Evolutionary conservation across 1,140 invertebrate genomes (phyloP).

Genomic region (Camponotus pennsylvanicus): DNA sequence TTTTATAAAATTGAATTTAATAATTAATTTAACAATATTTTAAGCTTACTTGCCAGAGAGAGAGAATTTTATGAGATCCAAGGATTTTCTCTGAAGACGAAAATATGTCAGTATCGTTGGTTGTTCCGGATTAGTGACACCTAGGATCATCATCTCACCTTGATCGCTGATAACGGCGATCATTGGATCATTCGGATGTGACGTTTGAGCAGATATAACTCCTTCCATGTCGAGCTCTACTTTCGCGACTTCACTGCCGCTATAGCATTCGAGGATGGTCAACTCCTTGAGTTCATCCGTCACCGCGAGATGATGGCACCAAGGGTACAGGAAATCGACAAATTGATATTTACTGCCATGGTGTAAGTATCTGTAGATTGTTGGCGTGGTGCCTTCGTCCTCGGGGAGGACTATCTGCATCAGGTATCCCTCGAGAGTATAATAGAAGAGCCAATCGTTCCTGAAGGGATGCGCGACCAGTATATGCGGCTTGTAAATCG

Average conservation of each 20-base stretch:
- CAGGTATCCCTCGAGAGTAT: conserved; percentile 78
- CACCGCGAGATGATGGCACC: conserved; percentile 77
- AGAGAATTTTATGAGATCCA: conserved; percentile 82
- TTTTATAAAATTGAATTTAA: not conserved
- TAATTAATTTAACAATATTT: not conserved
- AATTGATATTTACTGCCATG: conserved; percentile 73
- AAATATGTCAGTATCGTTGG: conserved; percentile 71
- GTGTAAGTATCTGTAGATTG: conserved; percentile 37
- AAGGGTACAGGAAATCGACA: conserved; percentile 80
- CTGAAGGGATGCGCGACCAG: conserved; percentile 71
- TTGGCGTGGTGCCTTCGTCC: not conserved
- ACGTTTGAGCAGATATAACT: conserved; percentile 63
- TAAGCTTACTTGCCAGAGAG: conserved; percentile 77
- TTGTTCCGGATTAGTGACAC: conserved; percentile 64
- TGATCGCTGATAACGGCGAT: conserved; percentile 69
- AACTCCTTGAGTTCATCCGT: conserved; percentile 70
- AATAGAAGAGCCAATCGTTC: conserved; percentile 76
- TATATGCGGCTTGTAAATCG: conserved; percentile 64
- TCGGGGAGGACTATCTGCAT: conserved; percentile 72
- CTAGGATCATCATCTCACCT: conserved; percentile 78
- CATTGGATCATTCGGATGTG: conserved; percentile 79
- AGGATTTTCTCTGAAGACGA: conserved; percentile 68
- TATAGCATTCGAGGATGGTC: conserved; percentile 70
- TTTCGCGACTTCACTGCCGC: conserved; percentile 66
- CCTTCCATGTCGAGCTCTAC: conserved; percentile 71